A percentile compares a stretch with the other conserved stretches of the same genome.
phyloP scores from a whole-genome alignment of 2,797 vertebrate species.

The Tenualosa thibaudeaui region DNA sequence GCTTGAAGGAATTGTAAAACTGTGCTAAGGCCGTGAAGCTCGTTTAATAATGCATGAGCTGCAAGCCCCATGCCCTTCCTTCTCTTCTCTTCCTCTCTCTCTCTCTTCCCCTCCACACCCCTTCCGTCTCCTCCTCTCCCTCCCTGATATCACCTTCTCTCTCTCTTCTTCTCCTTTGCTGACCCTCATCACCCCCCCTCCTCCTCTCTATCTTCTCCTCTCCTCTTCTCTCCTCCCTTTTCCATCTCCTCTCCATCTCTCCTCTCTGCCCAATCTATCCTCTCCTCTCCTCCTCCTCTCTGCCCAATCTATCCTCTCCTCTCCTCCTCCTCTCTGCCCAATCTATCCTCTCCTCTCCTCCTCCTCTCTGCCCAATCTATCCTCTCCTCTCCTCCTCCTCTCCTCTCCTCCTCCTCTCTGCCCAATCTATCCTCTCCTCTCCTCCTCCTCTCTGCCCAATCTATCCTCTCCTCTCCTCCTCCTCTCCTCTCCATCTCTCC shows the following conservation, averaged over 20 bases:
- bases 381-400: too few species aligned
- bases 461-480: slow-evolving; percentile 28
- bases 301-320: not conserved
- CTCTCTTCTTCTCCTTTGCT: slow-evolving; percentile 31
- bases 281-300: not conserved
- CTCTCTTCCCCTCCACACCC: not conserved
- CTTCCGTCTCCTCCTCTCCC: not conserved
- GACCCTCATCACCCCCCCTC: slow-evolving; percentile 23
- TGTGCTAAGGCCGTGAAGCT: not conserved
- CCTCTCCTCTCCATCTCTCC: not conserved
- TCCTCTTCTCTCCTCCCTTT: not conserved
- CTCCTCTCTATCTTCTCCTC: slow-evolving; percentile 14
- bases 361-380: too few species aligned
- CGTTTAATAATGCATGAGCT: not conserved
- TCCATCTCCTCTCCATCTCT: not conserved
- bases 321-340: not conserved
- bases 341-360: not conserved
- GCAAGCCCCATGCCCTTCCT: not conserved
- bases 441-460: too few species aligned
- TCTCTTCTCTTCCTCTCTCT: not conserved
- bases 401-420: too few species aligned
- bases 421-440: too few species aligned
- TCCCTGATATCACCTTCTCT: slow-evolving; percentile 37
- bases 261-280: not conserved
- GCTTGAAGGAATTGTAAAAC: not conserved